These are phyloP conservation scores for Phaonia tiefii DNA, from an alignment of 2,888 invertebrate species.

Conservation along the genomic window DNA sequence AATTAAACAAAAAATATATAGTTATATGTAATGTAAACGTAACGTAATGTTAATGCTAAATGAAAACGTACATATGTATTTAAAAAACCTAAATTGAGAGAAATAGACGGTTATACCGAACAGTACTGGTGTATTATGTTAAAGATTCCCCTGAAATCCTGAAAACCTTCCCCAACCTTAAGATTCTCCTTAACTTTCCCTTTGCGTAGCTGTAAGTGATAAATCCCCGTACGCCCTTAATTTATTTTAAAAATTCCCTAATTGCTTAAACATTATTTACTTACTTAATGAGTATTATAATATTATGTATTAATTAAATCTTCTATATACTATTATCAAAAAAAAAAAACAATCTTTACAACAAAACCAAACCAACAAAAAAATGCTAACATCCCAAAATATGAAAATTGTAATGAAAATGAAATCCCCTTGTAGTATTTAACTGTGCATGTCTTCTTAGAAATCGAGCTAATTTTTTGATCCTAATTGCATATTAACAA, in stretches of 20 bases:
- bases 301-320: slow-evolving; percentile 8
- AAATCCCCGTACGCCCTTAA: slow-evolving; percentile 6
- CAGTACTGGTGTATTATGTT: slow-evolving; percentile 33
- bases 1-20: slow-evolving; percentile 45
- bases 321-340: slow-evolving; percentile 67
- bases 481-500: slow-evolving; percentile 63
- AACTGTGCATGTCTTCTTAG: slow-evolving; percentile 64
- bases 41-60: slow-evolving; percentile 35
- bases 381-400: background rate
- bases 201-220: slow-evolving; percentile 43
- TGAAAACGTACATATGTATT: slow-evolving; percentile 38
- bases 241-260: slow-evolving; percentile 30
- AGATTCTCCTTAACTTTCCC: background rate
- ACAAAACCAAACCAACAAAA: slow-evolving; percentile 67
- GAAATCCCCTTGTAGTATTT: slow-evolving; percentile 56
- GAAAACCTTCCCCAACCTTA: background rate
- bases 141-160: slow-evolving; percentile 2
- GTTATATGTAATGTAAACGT: slow-evolving; percentile 34
- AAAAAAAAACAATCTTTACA: too few species aligned
- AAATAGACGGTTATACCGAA: slow-evolving; percentile 53
- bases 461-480: slow-evolving; percentile 61
- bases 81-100: slow-evolving; percentile 28
- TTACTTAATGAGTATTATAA: slow-evolving; percentile 44
- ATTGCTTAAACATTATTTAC: slow-evolving; percentile 41
- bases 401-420: slow-evolving; percentile 10